Conservation (phyloP, 2,888 invertebrate genomes). For the Melikaiella ostensackeni region DNA sequence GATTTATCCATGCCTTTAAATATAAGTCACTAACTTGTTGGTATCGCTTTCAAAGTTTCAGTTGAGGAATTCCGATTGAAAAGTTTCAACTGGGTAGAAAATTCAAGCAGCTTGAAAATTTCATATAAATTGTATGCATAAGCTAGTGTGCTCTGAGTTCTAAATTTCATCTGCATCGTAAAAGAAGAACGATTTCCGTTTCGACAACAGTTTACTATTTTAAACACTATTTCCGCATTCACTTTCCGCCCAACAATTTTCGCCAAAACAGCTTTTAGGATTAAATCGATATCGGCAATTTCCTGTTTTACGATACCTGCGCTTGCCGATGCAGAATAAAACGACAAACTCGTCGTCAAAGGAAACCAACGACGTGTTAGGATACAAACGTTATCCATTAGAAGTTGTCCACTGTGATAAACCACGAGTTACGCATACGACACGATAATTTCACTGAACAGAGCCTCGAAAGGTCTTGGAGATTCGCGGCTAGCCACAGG, state of each 20-base stretch:
- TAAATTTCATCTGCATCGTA: too few relatives aligned
- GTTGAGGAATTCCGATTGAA: too few relatives aligned
- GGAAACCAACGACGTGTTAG: not conserved
- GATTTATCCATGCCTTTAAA: too few relatives aligned
- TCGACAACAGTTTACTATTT: not conserved
- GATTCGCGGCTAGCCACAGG: conserved; percentile 63
- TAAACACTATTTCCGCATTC: not conserved
- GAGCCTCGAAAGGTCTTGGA: conserved; percentile 56
- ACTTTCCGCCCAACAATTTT: not conserved
- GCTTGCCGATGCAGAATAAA: not conserved
- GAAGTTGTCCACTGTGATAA: conserved; percentile 61
- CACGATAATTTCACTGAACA: conserved; percentile 64
- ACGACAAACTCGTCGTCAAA: conserved; percentile 30
- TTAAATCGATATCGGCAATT: not conserved
- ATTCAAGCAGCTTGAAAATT: too few relatives aligned
- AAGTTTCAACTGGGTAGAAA: too few relatives aligned
- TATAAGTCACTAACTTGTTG: too few relatives aligned
- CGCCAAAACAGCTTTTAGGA: not conserved
- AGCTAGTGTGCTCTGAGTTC: too few relatives aligned
- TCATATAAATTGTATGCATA: too few relatives aligned
- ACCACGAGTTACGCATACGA: conserved; percentile 67
- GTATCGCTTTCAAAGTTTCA: too few relatives aligned
- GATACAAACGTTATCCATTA: not conserved
- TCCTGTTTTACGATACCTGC: not conserved
- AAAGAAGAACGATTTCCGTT: too few relatives aligned